These are phyloP conservation scores for Beris morrisii DNA, from an alignment of 2,888 invertebrate genomes.

Conservation along the genomic window DNA sequence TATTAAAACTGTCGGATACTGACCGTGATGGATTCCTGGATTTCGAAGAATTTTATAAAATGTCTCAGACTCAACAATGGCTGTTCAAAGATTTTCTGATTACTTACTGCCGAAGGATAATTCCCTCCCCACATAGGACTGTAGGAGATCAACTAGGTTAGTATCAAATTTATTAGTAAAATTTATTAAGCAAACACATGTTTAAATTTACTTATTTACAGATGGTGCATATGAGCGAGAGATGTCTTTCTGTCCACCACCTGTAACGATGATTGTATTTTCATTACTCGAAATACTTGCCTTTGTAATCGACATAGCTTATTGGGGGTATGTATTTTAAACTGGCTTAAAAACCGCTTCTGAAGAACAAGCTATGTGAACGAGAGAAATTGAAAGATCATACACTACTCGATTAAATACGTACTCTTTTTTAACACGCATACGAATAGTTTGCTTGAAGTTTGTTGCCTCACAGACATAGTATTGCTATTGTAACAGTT, in stretches of 20 bases:
- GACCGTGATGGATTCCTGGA: constrained; percentile 66
- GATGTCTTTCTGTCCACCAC: constrained; percentile 91
- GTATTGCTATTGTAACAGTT: no score
- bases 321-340: constrained; percentile 53
- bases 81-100: constrained; percentile 51
- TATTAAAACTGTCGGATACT: constrained; percentile 67
- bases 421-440: no score
- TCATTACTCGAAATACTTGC: constrained; percentile 83
- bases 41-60: constrained; percentile 69
- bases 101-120: constrained; percentile 51
- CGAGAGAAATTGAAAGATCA: no score
- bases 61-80: constrained; percentile 61
- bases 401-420: no score
- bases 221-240: constrained; percentile 86
- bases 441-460: no score
- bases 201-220: constrained; percentile 64
- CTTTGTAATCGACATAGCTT: constrained; percentile 59
- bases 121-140: constrained; percentile 52
- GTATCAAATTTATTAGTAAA: constrained; percentile 48
- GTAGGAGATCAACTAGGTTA: constrained; percentile 53
- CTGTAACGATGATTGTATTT: constrained; percentile 87
- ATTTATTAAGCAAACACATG: constrained; percentile 57
- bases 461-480: no score
- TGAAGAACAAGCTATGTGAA: no score
- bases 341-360: constrained; percentile 50